These are phyloP conservation scores for Drosophila neocordata DNA, from an alignment of 1,140 invertebrate genomes.

Conservation along the genomic window DNA sequence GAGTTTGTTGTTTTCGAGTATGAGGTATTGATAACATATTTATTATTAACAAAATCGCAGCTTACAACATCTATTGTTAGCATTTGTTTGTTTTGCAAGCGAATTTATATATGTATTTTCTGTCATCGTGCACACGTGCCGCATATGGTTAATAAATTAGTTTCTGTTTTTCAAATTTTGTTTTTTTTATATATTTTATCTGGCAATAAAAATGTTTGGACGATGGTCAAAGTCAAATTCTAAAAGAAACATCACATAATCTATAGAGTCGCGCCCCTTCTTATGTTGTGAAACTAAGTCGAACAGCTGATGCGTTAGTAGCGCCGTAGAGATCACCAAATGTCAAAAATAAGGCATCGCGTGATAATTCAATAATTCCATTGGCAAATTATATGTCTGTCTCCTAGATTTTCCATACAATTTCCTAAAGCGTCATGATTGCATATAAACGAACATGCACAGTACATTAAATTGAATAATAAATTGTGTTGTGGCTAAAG, in stretches of 20 bases:
- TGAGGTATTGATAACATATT: constrained; percentile 61
- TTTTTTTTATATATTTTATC: constrained; percentile 54
- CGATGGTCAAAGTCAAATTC: constrained; percentile 61
- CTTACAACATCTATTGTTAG: constrained; percentile 42
- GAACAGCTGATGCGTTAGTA: constrained; percentile 41
- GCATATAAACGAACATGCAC: constrained; percentile 28
- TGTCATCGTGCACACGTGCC: constrained; percentile 56
- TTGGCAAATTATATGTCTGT: constrained; percentile 38
- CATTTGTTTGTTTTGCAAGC: constrained; percentile 41
- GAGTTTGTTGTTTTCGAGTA: constrained; percentile 34
- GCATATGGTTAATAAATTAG: constrained; percentile 54
- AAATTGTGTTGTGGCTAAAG: constrained; percentile 22
- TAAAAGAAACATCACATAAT: constrained; percentile 64
- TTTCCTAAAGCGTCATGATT: constrained; percentile 38
- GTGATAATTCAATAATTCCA: constrained; percentile 60
- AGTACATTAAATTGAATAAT: constrained; percentile 30
- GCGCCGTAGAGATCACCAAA: constrained; percentile 13
- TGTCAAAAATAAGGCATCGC: constrained; percentile 42
- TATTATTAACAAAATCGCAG: constrained; percentile 44
- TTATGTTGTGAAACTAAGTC: constrained; percentile 6
- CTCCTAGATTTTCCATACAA: constrained; percentile 5
- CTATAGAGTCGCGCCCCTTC: constrained; percentile 54
- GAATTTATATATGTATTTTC: constrained; percentile 49
- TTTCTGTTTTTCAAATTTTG: constrained; percentile 9
- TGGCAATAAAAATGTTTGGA: constrained; percentile 49